phyloP scores from a whole-genome alignment of 2,888 invertebrate species.

The Synanthedon formicaeformis region DNA sequence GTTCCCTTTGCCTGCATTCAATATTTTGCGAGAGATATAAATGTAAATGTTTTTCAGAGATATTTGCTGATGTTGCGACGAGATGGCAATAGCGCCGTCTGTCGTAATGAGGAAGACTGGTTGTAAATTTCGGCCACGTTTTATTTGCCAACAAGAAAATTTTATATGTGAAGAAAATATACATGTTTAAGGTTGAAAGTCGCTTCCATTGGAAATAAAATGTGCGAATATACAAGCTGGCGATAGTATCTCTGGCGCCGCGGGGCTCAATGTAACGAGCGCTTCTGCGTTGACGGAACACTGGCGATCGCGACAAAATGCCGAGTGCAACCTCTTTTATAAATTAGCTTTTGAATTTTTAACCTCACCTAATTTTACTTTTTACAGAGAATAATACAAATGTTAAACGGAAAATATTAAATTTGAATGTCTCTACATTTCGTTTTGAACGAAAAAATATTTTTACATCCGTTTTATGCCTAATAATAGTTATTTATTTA shows the following conservation, averaged over 20 bases:
- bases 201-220: slow-evolving; percentile 17
- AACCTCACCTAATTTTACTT: neutral
- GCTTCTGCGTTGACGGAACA: slow-evolving; percentile 34
- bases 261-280: slow-evolving; percentile 56
- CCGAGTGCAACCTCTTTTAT: slow-evolving; percentile 33
- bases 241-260: slow-evolving; percentile 33
- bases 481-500: no score
- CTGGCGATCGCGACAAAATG: slow-evolving; percentile 35
- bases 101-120: slow-evolving; percentile 55
- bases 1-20: slow-evolving; percentile 20
- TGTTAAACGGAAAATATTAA: no score
- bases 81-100: slow-evolving; percentile 53
- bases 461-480: no score
- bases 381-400: no score
- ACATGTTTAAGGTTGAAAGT: slow-evolving; percentile 33
- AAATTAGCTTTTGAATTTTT: slow-evolving; percentile 40
- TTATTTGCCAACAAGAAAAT: slow-evolving; percentile 6
- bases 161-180: slow-evolving; percentile 8
- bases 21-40: slow-evolving; percentile 34
- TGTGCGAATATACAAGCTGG: slow-evolving; percentile 34
- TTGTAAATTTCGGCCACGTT: slow-evolving; percentile 28
- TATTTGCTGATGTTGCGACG: slow-evolving; percentile 46
- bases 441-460: no score
- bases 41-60: slow-evolving; percentile 56
- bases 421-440: no score